Evolutionary conservation across 92 coral and sea anemone species (phyloP), one percentile per base, ranked within the genome.

Genomic region (Epizoanthus rinbou): DNA sequence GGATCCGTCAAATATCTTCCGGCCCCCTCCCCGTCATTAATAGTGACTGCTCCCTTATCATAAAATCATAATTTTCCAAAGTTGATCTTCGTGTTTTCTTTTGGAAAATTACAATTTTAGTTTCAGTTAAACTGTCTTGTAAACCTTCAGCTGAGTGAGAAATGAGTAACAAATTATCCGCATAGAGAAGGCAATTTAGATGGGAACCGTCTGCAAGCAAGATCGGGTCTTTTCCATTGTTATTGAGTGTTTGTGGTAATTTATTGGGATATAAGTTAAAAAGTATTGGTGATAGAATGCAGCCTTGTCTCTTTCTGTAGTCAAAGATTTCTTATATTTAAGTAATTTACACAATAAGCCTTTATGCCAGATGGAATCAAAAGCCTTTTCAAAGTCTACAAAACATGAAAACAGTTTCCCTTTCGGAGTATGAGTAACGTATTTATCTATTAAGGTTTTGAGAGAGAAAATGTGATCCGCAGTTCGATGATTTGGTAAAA

Each of bases 321-420:
- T n/a, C n/a, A n/a, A n/a, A n/a, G n/a, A n/a, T n/a, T n/a, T n/a
- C n/a, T n/a, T n/a, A n/a, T n/a, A n/a, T n/a, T n/a, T n/a, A n/a
- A n/a, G n/a, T n/a, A n/a, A n/a, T n/a, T n/a, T n/a, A n/a, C n/a
- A n/a, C n/a, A n/a, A n/a, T n/a, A n/a, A n/a, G n/a, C n/a, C n/a
- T n/a, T n/a, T n/a, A 73, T 69, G 89, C 86, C 86, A 86, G 23
- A 86, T 58, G 15, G 86, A 80, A 25, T 86, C 89, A 73, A n/a
- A n/a, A n/a, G n/a, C n/a, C n/a, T n/a, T n/a, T n/a, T n/a, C n/a
- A n/a, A n/a, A n/a, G n/a, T n/a, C 86, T 39, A 80, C 54, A 58
- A 86, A 81, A 63, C 89, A 86, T 53, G 84, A 73, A 53, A 79
- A 86, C 21, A 86, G 53, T 80, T 86, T 86, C 24, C 81, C 75